phyloP scores from a whole-genome alignment of 2,797 vertebrate species.

The Rousettus madagascariensis region DNA sequence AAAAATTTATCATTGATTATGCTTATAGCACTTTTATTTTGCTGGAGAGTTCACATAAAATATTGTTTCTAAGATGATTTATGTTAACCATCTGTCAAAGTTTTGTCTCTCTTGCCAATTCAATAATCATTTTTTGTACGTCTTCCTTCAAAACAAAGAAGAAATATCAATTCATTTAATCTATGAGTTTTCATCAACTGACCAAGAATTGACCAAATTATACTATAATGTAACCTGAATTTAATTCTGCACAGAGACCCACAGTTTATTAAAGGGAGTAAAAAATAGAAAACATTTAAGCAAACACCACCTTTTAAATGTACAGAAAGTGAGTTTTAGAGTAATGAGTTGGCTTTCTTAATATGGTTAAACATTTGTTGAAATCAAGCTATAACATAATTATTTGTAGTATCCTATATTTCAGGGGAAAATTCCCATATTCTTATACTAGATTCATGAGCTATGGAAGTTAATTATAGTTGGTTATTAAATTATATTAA shows the following conservation, averaged over 20 bases:
- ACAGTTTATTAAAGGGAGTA: not conserved
- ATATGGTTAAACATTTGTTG: not conserved
- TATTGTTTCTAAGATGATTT: not conserved
- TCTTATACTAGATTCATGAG: not conserved
- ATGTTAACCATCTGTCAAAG: not conserved
- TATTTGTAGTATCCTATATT: not conserved
- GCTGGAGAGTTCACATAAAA: not conserved
- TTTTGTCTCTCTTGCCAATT: not conserved
- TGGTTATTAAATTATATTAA: not conserved
- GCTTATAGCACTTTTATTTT: not conserved
- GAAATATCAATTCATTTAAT: not conserved
- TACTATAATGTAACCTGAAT: not conserved
- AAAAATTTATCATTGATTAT: not conserved
- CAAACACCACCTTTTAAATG: not conserved
- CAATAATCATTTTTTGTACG: not conserved
- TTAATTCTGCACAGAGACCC: not conserved
- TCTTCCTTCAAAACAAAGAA: not conserved
- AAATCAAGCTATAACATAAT: not conserved
- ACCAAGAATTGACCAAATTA: not conserved
- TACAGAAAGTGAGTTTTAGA: not conserved
- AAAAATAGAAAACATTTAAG: not conserved
- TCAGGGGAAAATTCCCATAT: not conserved
- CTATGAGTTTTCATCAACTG: not conserved
- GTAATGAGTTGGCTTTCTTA: not conserved
- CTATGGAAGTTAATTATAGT: not conserved